Conservation (phyloP, 2,888 invertebrate genomes). For the Anaspis maculata region DNA sequence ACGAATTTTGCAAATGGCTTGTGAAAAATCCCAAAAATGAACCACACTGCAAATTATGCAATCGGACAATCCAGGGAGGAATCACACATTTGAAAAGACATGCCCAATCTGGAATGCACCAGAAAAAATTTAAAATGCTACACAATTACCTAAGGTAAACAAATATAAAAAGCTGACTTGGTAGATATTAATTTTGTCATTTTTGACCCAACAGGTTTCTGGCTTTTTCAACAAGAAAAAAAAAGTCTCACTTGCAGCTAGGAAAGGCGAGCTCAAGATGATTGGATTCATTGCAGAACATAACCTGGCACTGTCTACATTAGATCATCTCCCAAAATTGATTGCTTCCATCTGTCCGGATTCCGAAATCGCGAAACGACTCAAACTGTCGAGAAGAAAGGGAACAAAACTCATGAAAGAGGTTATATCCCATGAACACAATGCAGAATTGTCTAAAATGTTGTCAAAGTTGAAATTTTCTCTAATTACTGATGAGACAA, state of each 20-base stretch:
- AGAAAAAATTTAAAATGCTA: not conserved
- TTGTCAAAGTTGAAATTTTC: conserved; percentile 1
- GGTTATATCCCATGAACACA: not conserved
- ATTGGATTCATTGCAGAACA: conserved; percentile 3
- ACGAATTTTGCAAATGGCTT: not conserved
- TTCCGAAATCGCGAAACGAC: conserved; percentile 1
- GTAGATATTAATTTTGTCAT: too few relatives aligned
- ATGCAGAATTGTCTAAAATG: not conserved
- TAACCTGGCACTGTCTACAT: conserved; percentile 1
- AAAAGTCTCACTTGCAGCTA: not conserved
- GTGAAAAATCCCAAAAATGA: not conserved
- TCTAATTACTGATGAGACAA: conserved; percentile 3
- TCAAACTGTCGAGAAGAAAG: not conserved
- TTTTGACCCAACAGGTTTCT: not conserved
- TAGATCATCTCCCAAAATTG: conserved; percentile 4
- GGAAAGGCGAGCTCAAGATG: conserved; percentile 1
- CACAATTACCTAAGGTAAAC: not conserved
- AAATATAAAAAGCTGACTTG: too few relatives aligned
- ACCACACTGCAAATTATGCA: conserved; percentile 1
- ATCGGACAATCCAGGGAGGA: conserved; percentile 1
- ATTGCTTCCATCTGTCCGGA: not conserved
- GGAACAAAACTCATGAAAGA: too few relatives aligned
- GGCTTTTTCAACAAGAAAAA: not conserved
- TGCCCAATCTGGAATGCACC: not conserved
- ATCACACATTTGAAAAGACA: conserved; percentile 2